These are phyloP conservation scores for Napeogenes sylphis DNA, from an alignment of 2,888 invertebrate genomes.

Conservation along the genomic window DNA sequence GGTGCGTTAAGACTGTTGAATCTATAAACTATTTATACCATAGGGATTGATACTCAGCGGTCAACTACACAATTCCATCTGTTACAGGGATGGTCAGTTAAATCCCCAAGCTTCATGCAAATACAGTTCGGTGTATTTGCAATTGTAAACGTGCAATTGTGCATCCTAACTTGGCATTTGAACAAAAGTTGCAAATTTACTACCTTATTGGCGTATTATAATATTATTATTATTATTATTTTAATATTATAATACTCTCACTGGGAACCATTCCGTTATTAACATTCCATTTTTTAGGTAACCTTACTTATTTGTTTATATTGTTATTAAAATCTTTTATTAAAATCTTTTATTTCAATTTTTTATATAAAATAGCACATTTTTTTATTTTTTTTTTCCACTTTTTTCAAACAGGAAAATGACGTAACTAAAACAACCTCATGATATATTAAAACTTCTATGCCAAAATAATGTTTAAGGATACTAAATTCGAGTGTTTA, in stretches of 20 bases:
- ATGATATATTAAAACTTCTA: background rate
- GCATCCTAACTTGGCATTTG: constrained; percentile 22
- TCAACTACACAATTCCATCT: constrained; percentile 28
- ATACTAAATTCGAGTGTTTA: background rate
- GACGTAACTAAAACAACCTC: no score
- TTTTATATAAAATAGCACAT: no score
- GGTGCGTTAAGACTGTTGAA: background rate
- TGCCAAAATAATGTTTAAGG: background rate
- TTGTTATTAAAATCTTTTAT: no score
- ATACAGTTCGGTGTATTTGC: constrained; percentile 27
- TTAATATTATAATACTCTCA: background rate
- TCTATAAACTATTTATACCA: constrained; percentile 12
- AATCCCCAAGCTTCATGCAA: constrained; percentile 22
- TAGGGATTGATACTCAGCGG: constrained; percentile 22
- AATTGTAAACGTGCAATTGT: constrained; percentile 27
- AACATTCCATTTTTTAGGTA: no score
- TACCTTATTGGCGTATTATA: constrained; percentile 20
- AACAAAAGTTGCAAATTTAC: constrained; percentile 23
- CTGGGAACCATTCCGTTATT: no score
- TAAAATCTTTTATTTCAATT: no score
- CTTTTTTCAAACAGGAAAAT: no score
- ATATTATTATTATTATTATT: constrained; percentile 21
- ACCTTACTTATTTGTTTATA: no score
- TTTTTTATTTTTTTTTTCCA: no score
- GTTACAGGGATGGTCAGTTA: constrained; percentile 21